Base-by-base conservation (phyloP, 2,888 invertebrate genomes). In the Podotricha telesiphe region DNA sequence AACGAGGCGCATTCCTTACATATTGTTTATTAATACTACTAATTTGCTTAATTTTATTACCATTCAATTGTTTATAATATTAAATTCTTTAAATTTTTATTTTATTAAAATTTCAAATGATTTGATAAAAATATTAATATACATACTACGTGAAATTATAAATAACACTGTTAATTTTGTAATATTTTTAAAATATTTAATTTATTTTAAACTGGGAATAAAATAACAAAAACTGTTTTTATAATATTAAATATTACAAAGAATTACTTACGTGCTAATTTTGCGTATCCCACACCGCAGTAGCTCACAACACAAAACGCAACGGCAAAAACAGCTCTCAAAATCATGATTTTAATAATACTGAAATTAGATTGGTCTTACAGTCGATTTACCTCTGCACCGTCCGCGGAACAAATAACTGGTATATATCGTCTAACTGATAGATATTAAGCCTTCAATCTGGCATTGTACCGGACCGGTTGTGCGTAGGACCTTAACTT, bases 351-450 rank as follows among this genome's bases (percentile, higher is more conserved):
- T 79, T 86, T 50, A 70, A 58, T 55, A 62, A 68, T 68, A 19
- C 22, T 37, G 37, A 20, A 77, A 53, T 19, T 37, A 37, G 45
- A 77, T 69, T 75, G 75, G 80, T 82, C 81, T 78, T 82, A 79
- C 79, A 75, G 76, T 77, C 68, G 74, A 76, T 80, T 76, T 79
- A 76, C 79, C 79, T 86, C 83, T 85, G 82, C 77, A 76, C 68
- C 48, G 69, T 73, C 72, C 75, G 78, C 75, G 75, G 58, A 72
- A 73, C 74, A 82, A 78, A 77, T 81, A 80, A 81, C 87, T 74
- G 82, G 81, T 84, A 83, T 89, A 87, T 88, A 87, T 86, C 80
- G 79, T 83, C 82, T 82, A 84, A 83, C 79, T 80, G 82, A 77
- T 81, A 81, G 84, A 76, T 84, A 78, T 79, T 76, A 80, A 80